phyloP scores from a whole-genome alignment of 2,888 invertebrate species.

The Trissoscelio sp. region DNA sequence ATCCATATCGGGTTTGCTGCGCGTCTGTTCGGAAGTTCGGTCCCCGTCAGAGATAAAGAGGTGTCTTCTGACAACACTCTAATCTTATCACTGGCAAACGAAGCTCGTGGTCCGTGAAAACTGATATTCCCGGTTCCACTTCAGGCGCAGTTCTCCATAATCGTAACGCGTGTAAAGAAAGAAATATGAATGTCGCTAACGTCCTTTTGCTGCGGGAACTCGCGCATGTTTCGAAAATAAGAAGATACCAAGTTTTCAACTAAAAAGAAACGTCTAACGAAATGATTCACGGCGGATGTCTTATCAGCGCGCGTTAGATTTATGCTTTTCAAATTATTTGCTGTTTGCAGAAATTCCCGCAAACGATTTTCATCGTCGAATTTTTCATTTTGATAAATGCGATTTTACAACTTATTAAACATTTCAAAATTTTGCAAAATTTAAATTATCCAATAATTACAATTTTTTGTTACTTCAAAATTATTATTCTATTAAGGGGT shows the following conservation, averaged over 20 bases:
- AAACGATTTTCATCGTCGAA: too few species aligned
- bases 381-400: too few species aligned
- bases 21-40: conserved; percentile 38
- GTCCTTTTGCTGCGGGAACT: conserved; percentile 22
- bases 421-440: too few species aligned
- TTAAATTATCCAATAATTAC: too few species aligned
- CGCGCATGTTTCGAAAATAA: conserved; percentile 20
- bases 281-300: conserved; percentile 19
- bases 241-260: conserved; percentile 15
- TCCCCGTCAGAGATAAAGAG: conserved; percentile 41
- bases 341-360: neutral
- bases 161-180: conserved; percentile 43
- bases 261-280: conserved; percentile 17
- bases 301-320: conserved; percentile 16
- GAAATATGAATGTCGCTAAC: conserved; percentile 32
- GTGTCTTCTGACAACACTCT: conserved; percentile 56
- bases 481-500: too few species aligned
- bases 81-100: conserved; percentile 55
- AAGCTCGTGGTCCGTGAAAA: conserved; percentile 48
- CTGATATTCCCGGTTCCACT: conserved; percentile 37
- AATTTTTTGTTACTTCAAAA: too few species aligned
- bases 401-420: too few species aligned
- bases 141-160: conserved; percentile 39
- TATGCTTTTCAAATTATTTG: conserved; percentile 12
- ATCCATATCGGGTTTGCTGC: conserved; percentile 30